A percentile compares a stretch with the other conserved stretches of the same genome.
phyloP scores from a whole-genome alignment of 2,888 invertebrate species.

The Drosophila putrida region DNA sequence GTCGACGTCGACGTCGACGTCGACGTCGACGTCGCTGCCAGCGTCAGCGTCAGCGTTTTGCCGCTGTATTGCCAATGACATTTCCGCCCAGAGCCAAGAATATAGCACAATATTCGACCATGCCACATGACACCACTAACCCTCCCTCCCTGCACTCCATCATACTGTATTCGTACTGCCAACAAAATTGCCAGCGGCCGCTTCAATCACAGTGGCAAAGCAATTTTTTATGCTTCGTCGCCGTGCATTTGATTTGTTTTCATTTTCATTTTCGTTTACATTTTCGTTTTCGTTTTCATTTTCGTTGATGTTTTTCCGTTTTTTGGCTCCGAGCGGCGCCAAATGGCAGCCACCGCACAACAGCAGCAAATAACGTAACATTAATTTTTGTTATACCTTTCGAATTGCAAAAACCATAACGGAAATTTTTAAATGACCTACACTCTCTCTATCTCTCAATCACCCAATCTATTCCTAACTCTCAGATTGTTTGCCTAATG shows the following conservation, averaged over 20 bases:
- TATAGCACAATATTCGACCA: slow-evolving; percentile 25
- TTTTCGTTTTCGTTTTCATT: slow-evolving; percentile 45
- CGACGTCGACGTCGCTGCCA: slow-evolving; percentile 22
- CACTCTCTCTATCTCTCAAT: not conserved
- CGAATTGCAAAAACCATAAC: slow-evolving; percentile 26
- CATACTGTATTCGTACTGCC: not conserved
- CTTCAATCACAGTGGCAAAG: slow-evolving; percentile 67
- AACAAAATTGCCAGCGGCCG: slow-evolving; percentile 48
- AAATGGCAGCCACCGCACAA: slow-evolving; percentile 35
- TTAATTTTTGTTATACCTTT: slow-evolving; percentile 47
- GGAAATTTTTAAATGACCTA: slow-evolving; percentile 19
- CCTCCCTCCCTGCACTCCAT: not conserved
- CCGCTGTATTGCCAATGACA: slow-evolving; percentile 65
- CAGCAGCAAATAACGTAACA: slow-evolving; percentile 42
- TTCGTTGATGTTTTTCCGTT: slow-evolving; percentile 37
- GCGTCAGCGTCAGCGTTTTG: slow-evolving; percentile 26
- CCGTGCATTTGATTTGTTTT: slow-evolving; percentile 65
- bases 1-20: slow-evolving; percentile 33
- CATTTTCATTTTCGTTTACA: slow-evolving; percentile 53
- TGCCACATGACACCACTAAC: not conserved
- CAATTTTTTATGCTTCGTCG: slow-evolving; percentile 71
- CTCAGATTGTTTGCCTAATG: not conserved
- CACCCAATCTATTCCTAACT: not conserved
- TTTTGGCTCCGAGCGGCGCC: slow-evolving; percentile 38
- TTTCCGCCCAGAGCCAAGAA: slow-evolving; percentile 50